Evolutionary conservation across 64 coral and sea anemone species (phyloP), one percentile per base, ranked within the genome.

Genomic region (Montipora cactus): DNA sequence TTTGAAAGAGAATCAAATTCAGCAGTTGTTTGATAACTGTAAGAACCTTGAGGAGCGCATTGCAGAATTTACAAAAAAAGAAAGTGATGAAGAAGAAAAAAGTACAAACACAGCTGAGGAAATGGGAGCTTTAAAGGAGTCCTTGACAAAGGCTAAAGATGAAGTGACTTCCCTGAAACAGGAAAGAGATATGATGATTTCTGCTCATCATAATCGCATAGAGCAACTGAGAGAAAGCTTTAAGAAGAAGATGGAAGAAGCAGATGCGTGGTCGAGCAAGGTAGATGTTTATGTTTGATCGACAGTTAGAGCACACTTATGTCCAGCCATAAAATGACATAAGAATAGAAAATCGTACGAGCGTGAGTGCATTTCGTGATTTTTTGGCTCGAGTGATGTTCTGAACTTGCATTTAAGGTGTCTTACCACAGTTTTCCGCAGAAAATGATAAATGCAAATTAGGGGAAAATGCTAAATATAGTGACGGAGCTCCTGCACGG

Each of bases 151-250:
- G 57, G 57, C 90, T 77, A 98, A 87, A 49, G 78, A 80, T 62
- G 96, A 98, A 76, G 77, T 90, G 5, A 22, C 82, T 53, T 55
- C 86, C 50, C 75, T 98, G 7, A 92, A 93, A 76, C 67, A 75
- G 12, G 96, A 95, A 90, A 90, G 98, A 87, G 95, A 96, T 45
- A 94, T 94, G 89, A 99, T 96, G 87, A 99, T 99, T n/a, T 78
- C 90, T 76, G 78, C 98, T 14, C 98, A 99, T 49, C 98, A 99
- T 25, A 96, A 90, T 85, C 91, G 98, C 49, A 99, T 99, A 50
- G 98, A 99, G 61, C 98, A 99, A 78, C 89, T 99, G n/a, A 96
- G 98, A 74, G 95, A 99, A 88, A 99, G 98, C 89, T 99, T 96
- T 81, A 92, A 91, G 74, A 96, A 94, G 75, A 99, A 99, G 89